Conservation (phyloP, 1,140 invertebrate genomes). For the Brachionus asplanchnoidis region DNA sequence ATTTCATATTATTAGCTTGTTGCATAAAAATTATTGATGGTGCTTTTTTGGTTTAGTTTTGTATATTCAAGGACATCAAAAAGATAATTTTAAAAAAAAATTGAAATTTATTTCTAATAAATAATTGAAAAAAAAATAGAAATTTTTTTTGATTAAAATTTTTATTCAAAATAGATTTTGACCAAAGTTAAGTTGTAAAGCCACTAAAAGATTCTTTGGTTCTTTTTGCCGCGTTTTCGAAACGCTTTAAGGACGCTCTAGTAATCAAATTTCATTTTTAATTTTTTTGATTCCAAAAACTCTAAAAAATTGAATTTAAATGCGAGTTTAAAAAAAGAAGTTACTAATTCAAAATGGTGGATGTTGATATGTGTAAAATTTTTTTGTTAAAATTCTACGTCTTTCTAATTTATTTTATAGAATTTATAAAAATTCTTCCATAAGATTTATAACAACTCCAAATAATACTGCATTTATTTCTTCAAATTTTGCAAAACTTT, state of each 20-base stretch:
- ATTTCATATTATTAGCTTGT: not conserved
- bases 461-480: not conserved
- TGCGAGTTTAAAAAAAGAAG: not conserved
- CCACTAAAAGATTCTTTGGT: not conserved
- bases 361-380: not conserved
- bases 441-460: not conserved
- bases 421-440: not conserved
- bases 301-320: not conserved
- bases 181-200: not conserved
- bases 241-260: not conserved
- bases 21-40: not conserved
- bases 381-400: slow-evolving; percentile 14
- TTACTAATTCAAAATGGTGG: slow-evolving; percentile 21
- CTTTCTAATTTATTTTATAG: not conserved
- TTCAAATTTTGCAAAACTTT: not conserved
- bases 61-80: not conserved
- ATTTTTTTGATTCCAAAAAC: not conserved
- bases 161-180: not conserved
- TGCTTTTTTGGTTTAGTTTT: not conserved
- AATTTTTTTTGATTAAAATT: not conserved
- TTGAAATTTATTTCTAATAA: not conserved
- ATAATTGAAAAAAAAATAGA: not conserved
- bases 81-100: not conserved
- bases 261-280: not conserved
- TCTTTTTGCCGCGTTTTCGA: not conserved